These are phyloP conservation scores for Indicator indicator DNA, from an alignment of 2,113 vertebrate genomes.

Conservation along the genomic window DNA sequence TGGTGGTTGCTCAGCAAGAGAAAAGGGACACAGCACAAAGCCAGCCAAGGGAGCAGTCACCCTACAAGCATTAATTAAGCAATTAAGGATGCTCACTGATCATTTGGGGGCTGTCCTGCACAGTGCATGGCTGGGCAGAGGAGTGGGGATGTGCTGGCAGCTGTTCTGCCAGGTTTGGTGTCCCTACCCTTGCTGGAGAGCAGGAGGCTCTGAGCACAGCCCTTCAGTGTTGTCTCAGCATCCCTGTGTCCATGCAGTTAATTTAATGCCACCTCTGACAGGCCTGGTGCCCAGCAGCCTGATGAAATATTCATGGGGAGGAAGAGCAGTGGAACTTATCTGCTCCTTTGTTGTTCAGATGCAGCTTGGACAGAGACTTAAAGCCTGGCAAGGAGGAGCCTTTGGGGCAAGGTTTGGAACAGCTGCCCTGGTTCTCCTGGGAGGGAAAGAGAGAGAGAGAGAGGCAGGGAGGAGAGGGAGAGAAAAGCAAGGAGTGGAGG, in stretches of 20 bases:
- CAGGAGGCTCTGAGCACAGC: neutral
- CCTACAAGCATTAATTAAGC: neutral
- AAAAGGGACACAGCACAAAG: neutral
- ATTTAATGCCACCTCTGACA: neutral
- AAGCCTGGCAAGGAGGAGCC: neutral
- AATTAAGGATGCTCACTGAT: neutral
- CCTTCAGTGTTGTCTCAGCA: neutral
- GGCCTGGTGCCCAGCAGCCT: neutral
- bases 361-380: neutral
- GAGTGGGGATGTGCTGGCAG: neutral
- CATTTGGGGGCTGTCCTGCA: no score
- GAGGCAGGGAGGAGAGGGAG: neutral
- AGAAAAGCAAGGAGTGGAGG: neutral
- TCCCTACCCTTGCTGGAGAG: neutral
- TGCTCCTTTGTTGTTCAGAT: neutral
- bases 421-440: neutral
- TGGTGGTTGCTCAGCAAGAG: neutral
- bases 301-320: slow-evolving; percentile 13
- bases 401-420: neutral
- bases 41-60: neutral
- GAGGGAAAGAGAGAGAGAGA: rapidly evolving
- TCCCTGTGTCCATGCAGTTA: neutral
- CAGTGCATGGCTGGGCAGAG: neutral
- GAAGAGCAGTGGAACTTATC: neutral
- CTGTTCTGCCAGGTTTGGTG: neutral